Evolutionary conservation across 2,888 invertebrate species (phyloP), one percentile per base, ranked within the genome.

Genomic region (Drosophila barbarae): DNA sequence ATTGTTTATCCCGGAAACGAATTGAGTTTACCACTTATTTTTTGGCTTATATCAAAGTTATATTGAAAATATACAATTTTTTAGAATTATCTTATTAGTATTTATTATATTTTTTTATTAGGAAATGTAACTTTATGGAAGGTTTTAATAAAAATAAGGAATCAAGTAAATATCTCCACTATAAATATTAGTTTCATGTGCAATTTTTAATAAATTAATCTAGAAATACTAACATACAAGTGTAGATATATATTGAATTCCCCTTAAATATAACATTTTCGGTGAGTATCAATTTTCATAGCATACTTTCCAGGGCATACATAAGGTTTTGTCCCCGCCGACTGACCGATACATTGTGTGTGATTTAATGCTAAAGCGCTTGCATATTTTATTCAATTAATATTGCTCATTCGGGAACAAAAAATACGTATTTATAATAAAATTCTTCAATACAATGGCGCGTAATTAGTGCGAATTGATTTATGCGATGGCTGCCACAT

Each of bases 381-480:
- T 34, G 55, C 44, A 47, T 42, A 58, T 72, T 74, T 69, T 59
- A 74, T 73, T 83, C 67, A 79, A 83, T 79, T 80, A 76, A 79
- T 71, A 61, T 36, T 46, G 49, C 65, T 69, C 72, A 65, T 57
- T 49, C 35, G 28, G 42, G 44, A 54, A 21, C 41, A 39, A 51
- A 39, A 54, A 35, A 41, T 13, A 49, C 26, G 32, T 0, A 46
- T 9, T 8, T 47, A 46, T 47, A 49, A 57, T 60, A 49, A 54
- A 52, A 51, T 26, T 32, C 28, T 51, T 35, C 30, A n/a, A 51
- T 68, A 81, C 76, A 84, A 80, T 76, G 56, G 56, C 36, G 54
- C 59, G 72, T 72, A 80, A 80, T 82, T 80, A 78, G 79, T 65
- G 63, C 7, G 47, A 65, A 80, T 78, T 84, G 79, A 82, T 80